phyloP scores from a whole-genome alignment of 1,140 invertebrate genomes.

The Eciton burchellii region DNA sequence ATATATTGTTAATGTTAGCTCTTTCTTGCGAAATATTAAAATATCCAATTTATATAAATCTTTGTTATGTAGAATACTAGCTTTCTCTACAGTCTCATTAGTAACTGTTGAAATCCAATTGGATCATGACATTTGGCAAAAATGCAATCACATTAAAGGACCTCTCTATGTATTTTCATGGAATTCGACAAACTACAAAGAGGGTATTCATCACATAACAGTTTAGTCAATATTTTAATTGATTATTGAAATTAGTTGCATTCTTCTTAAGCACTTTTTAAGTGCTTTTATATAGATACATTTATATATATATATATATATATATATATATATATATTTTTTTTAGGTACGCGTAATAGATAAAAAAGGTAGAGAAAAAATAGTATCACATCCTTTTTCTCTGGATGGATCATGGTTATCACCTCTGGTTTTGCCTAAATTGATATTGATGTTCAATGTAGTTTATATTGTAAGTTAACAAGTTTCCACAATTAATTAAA shows the following conservation, averaged over 20 bases:
- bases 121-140: slow-evolving; percentile 88
- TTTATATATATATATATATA: neutral
- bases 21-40: slow-evolving; percentile 18
- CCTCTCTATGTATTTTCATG: slow-evolving; percentile 91
- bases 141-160: slow-evolving; percentile 87
- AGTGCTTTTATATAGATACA: neutral
- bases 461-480: slow-evolving; percentile 89
- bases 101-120: slow-evolving; percentile 88
- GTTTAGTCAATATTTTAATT: slow-evolving; percentile 81
- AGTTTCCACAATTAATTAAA: slow-evolving; percentile 19
- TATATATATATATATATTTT: slow-evolving; percentile 56
- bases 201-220: slow-evolving; percentile 90
- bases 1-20: slow-evolving; percentile 8
- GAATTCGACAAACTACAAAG: slow-evolving; percentile 88
- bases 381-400: slow-evolving; percentile 90
- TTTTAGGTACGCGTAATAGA: slow-evolving; percentile 88
- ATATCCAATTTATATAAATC: slow-evolving; percentile 38
- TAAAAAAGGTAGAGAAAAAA: slow-evolving; percentile 86
- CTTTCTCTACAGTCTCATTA: slow-evolving; percentile 90
- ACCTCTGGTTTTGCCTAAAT: slow-evolving; percentile 89
- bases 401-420: slow-evolving; percentile 89
- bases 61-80: slow-evolving; percentile 87
- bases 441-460: slow-evolving; percentile 91
- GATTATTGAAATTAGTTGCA: slow-evolving; percentile 2
- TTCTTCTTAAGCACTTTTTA: neutral